phyloP scores from a whole-genome alignment of 2,113 vertebrate species.

The Trematomus loennbergii region DNA sequence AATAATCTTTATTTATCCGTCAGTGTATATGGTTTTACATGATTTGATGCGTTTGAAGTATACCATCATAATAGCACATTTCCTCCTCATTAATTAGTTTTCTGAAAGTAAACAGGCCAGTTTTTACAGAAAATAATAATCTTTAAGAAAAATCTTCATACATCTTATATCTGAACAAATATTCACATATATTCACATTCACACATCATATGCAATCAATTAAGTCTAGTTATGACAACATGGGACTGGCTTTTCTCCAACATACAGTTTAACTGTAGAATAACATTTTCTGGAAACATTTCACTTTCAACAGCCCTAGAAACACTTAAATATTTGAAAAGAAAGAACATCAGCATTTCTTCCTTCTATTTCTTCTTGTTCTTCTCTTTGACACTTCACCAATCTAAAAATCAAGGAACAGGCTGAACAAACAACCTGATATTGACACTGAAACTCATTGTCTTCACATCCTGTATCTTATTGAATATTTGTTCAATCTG shows the following conservation, averaged over 20 bases:
- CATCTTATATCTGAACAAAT: not conserved
- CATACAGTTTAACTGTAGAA: not conserved
- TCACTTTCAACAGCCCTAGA: not conserved
- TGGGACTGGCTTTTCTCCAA: not conserved
- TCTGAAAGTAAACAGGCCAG: slow-evolving; percentile 31
- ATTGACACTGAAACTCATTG: not conserved
- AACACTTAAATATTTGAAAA: slow-evolving; percentile 1
- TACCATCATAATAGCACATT: slow-evolving; percentile 30
- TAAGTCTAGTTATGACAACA: not conserved
- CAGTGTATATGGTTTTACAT: not conserved
- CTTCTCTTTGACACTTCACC: not conserved
- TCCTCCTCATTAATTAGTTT: slow-evolving; percentile 30
- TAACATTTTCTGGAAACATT: slow-evolving; percentile 17
- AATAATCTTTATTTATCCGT: not conserved
- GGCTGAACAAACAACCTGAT: not conserved
- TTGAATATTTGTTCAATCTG: not conserved
- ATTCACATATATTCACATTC: too few relatives aligned
- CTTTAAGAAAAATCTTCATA: not conserved
- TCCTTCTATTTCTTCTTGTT: not conserved
- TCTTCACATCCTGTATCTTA: not conserved
- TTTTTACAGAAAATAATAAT: not conserved
- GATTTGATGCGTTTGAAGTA: slow-evolving; percentile 15
- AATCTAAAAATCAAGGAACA: slow-evolving; percentile 5
- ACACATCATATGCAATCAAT: not conserved
- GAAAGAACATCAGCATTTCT: not conserved